Evolutionary conservation across 2,113 vertebrate genomes (phyloP).

Genomic region (Andinoacara biseriatus): DNA sequence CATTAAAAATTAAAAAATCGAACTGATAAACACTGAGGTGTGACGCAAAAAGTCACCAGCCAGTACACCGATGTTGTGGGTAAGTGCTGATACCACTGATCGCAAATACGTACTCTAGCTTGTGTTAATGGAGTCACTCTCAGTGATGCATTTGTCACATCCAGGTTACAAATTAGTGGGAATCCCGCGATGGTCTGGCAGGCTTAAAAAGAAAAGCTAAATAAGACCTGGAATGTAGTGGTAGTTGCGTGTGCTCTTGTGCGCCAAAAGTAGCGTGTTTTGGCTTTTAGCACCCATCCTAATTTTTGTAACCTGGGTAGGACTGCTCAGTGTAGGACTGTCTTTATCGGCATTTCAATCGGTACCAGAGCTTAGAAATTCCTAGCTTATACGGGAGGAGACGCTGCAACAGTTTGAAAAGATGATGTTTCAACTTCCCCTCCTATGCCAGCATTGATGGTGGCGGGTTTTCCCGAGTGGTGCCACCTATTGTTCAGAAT

Average conservation of each 20-base stretch:
- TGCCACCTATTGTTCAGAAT: background rate
- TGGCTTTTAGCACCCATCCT: background rate
- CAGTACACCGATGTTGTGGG: background rate
- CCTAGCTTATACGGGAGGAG: background rate
- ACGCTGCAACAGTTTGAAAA: background rate
- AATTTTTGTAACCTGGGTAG: background rate
- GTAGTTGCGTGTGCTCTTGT: background rate
- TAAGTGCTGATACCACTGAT: background rate
- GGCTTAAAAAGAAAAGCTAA: background rate
- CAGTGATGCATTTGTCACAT: conserved; percentile 5
- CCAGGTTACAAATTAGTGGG: background rate
- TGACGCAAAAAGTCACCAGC: background rate
- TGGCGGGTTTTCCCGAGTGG: background rate
- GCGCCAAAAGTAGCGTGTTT: background rate
- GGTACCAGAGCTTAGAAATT: background rate
- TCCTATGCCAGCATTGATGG: background rate
- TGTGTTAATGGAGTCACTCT: background rate
- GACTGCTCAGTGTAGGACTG: background rate
- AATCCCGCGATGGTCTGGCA: background rate
- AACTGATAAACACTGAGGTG: conserved; percentile 2
- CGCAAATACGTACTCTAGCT: background rate
- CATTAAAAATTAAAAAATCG: conserved; percentile 18
- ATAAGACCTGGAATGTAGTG: background rate
- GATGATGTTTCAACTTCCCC: background rate
- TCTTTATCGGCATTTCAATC: background rate